Conservation (phyloP, 2,888 invertebrate species). For the Xestia c-nigrum region DNA sequence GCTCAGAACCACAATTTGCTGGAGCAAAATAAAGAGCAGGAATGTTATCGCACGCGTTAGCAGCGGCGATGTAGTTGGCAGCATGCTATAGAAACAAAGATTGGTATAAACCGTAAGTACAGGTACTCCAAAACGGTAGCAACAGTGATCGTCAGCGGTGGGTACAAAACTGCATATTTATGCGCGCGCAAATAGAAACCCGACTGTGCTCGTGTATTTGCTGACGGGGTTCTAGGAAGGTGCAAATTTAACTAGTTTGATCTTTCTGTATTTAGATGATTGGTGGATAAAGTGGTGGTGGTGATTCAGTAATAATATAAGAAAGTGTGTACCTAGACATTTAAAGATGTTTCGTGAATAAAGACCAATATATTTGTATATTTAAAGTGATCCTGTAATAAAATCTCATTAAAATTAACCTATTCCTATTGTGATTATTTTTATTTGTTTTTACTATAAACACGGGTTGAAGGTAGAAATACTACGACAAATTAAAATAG, state of each 20-base stretch:
- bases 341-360: not conserved
- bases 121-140: slow-evolving; percentile 13
- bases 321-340: not conserved
- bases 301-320: not conserved
- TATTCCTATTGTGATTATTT: not conserved
- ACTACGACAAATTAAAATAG: not conserved
- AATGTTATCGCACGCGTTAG: not conserved
- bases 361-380: not conserved
- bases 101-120: not conserved
- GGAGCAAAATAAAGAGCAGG: not conserved
- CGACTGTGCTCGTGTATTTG: slow-evolving; percentile 28
- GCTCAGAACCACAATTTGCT: not conserved
- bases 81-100: not conserved
- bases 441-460: not conserved
- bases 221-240: slow-evolving; percentile 12
- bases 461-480: not conserved
- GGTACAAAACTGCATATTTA: slow-evolving; percentile 61
- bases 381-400: not conserved
- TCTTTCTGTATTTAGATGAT: slow-evolving; percentile 24
- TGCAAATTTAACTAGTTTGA: slow-evolving; percentile 19
- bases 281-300: slow-evolving; percentile 1
- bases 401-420: not conserved
- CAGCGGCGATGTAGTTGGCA: not conserved
- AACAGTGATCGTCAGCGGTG: slow-evolving; percentile 30
- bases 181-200: slow-evolving; percentile 44